A percentile compares a stretch with the other conserved stretches of the same genome.
phyloP scores from a whole-genome alignment of 2,113 vertebrate genomes.

The Perca schrenkii region DNA sequence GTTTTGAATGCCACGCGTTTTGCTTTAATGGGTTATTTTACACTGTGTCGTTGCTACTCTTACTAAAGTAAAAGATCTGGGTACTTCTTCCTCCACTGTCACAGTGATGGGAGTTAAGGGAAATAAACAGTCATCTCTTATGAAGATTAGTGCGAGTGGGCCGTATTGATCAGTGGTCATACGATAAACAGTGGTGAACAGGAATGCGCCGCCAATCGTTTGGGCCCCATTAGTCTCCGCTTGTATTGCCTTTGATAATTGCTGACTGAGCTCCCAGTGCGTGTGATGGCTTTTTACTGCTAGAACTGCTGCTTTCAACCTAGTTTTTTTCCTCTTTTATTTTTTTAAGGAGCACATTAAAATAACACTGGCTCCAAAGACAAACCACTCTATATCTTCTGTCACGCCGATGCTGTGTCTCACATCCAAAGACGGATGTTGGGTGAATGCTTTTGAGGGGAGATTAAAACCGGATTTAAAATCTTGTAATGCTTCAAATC shows the following conservation, averaged over 20 bases:
- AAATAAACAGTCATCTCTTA: slow-evolving; percentile 74
- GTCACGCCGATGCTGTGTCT: slow-evolving; percentile 22
- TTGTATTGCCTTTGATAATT: slow-evolving; percentile 73
- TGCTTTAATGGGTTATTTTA: slow-evolving; percentile 11
- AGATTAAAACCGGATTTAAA: slow-evolving; percentile 54
- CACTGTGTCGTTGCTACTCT: slow-evolving; percentile 16
- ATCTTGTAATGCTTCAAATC: slow-evolving; percentile 43
- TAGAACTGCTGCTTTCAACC: slow-evolving; percentile 68
- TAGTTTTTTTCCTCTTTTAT: slow-evolving; percentile 17
- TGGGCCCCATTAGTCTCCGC: slow-evolving; percentile 73
- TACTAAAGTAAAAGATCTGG: slow-evolving; percentile 25
- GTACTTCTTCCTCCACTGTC: slow-evolving; percentile 23
- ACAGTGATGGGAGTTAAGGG: slow-evolving; percentile 69
- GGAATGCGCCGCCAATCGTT: slow-evolving; percentile 70
- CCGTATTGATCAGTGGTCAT: slow-evolving; percentile 77
- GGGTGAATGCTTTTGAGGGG: slow-evolving; percentile 26
- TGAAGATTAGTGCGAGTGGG: slow-evolving; percentile 74
- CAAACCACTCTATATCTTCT: slow-evolving; percentile 9
- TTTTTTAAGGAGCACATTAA: slow-evolving; percentile 37
- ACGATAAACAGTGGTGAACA: slow-evolving; percentile 72
- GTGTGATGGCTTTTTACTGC: slow-evolving; percentile 75
- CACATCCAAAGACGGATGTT: not conserved
- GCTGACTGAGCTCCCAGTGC: slow-evolving; percentile 70
- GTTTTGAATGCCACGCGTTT: not conserved
- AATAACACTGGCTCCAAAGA: slow-evolving; percentile 32